phyloP scores from a whole-genome alignment of 1,140 invertebrate genomes.

The Pinna nobilis region DNA sequence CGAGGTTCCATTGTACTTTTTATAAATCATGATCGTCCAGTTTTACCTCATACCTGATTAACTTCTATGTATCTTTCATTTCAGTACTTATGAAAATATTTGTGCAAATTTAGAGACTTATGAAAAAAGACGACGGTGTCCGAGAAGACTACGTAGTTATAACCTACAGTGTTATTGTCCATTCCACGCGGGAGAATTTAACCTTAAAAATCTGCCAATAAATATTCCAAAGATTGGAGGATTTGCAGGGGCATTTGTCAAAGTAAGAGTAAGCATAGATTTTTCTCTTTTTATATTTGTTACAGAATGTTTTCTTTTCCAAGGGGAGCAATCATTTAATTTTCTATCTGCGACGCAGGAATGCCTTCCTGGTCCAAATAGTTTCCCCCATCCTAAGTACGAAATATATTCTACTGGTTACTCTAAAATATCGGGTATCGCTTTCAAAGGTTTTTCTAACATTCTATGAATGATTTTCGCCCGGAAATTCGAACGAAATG shows the following conservation, averaged over 20 bases:
- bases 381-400: too few species aligned
- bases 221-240: slow-evolving; percentile 62
- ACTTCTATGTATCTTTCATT: slow-evolving; percentile 21
- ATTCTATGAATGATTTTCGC: too few species aligned
- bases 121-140: slow-evolving; percentile 52
- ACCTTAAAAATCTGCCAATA: slow-evolving; percentile 52
- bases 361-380: too few species aligned
- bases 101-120: slow-evolving; percentile 57
- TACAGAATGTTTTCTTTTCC: not conserved
- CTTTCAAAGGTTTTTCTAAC: too few species aligned
- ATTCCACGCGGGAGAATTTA: slow-evolving; percentile 55
- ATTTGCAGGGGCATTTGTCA: slow-evolving; percentile 58
- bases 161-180: slow-evolving; percentile 61
- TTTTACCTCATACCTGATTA: too few species aligned
- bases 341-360: too few species aligned
- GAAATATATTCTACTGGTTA: too few species aligned
- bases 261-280: slow-evolving; percentile 60
- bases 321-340: too few species aligned
- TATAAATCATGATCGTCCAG: too few species aligned
- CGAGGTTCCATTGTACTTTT: too few species aligned
- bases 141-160: slow-evolving; percentile 46
- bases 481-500: too few species aligned
- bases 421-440: too few species aligned
- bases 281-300: slow-evolving; percentile 7
- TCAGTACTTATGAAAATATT: slow-evolving; percentile 63